These are phyloP conservation scores for Chalcis sispes DNA, from an alignment of 2,888 invertebrate genomes.

Conservation along the genomic window DNA sequence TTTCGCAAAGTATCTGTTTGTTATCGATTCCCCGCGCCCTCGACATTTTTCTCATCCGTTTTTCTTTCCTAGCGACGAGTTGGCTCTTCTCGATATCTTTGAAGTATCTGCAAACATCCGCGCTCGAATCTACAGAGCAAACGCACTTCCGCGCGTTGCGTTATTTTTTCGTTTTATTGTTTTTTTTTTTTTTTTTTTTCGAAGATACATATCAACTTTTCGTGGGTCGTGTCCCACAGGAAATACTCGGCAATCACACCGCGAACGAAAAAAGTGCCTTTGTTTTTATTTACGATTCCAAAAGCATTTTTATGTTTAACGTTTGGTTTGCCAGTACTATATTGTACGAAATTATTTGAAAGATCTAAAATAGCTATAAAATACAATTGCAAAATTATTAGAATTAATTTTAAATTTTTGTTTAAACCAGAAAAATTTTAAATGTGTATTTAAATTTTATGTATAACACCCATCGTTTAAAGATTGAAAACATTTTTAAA, in stretches of 20 bases:
- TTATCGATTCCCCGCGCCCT: constrained; percentile 43
- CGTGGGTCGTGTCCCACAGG: constrained; percentile 64
- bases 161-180: background rate
- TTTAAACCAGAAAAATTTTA: no score
- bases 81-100: constrained; percentile 64
- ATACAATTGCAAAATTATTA: no score
- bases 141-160: constrained; percentile 61
- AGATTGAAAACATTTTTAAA: no score
- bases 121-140: constrained; percentile 60
- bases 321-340: no score
- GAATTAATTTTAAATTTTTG: no score
- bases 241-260: constrained; percentile 60
- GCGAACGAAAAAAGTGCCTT: constrained; percentile 33
- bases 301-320: no score
- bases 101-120: constrained; percentile 67
- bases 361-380: no score
- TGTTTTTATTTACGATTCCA: constrained; percentile 56
- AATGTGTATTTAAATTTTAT: no score
- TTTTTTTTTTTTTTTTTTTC: background rate
- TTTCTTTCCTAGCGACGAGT: background rate
- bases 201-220: no score
- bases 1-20: constrained; percentile 42
- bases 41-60: background rate
- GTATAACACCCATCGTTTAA: background rate
- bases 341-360: no score